Evolutionary conservation across 2,113 vertebrate species (phyloP), one percentile per base, ranked within the genome.

Genomic region (Scopus umbretta): DNA sequence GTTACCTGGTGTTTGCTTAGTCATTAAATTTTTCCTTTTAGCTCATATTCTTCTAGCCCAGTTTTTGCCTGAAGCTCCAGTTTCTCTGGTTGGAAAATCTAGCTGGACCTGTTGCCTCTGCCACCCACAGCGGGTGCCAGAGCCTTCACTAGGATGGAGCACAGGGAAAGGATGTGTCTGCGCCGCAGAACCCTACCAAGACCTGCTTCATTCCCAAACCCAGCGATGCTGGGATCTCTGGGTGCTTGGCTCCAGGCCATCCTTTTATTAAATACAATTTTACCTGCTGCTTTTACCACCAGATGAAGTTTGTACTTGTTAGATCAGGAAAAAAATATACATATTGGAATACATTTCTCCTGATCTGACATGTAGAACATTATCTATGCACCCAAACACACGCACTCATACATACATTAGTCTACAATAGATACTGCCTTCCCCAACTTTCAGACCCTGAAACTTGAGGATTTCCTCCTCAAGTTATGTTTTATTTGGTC

Each of bases 291-390:
- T 79, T 86, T 82, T 88, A 91, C 42, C 68, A 66, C 38, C 79
- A 92, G 71, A 17, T 55, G 53, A 96, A 90, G 93, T 88, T 92
- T 71, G 67, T 93, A 96, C 96, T 93, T 97, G 96, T 94, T 76
- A 90, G 50, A 80, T 76, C 50, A 93, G 74, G 93, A 86, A 87
- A 94, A 81, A 81, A 83, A 81, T 20, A 88, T 22, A 91, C 66
- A 76, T 94, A 94, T 43, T 58, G 85, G 73, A 93, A 91, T 90
- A 78, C 13, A 22, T 85, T 80, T 90, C 58, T 94, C 74, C 74
- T 86, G 81, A 94, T 85, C 81, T 68, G 62, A 94, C 94, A 91
- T 45, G 93, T 56, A 94, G 15, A 82, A 80, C 84, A 68, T 80
- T 70, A 82, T 68, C 87, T 79, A n/a, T 50, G 84, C 74, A 95